phyloP scores from a whole-genome alignment of 2,113 vertebrate genomes.

The Myrmecobius fasciatus region DNA sequence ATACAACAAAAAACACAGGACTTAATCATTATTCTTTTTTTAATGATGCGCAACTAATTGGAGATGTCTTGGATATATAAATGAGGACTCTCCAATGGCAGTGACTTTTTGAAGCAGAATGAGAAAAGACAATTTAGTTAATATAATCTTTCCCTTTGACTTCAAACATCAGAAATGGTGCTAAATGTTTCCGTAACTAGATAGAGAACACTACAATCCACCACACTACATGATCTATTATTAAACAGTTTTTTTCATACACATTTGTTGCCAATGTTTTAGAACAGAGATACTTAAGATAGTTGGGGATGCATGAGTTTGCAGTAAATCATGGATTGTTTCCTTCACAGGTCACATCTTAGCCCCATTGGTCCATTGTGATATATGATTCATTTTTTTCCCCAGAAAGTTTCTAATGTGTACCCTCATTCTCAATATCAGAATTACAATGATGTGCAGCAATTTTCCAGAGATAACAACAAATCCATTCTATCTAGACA shows the following conservation, averaged over 20 bases:
- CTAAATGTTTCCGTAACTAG: background rate
- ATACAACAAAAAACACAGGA: background rate
- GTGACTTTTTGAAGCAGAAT: background rate
- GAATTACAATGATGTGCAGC: background rate
- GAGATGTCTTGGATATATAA: background rate
- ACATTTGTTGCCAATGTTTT: background rate
- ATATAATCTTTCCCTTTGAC: background rate
- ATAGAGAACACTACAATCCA: too few species aligned
- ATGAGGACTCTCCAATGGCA: background rate
- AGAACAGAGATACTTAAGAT: background rate
- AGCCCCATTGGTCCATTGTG: background rate
- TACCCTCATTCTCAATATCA: background rate
- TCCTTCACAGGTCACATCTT: background rate
- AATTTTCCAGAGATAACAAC: accelerated
- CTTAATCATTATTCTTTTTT: background rate
- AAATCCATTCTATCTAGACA: conserved; percentile 76
- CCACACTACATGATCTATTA: background rate
- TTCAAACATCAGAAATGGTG: background rate
- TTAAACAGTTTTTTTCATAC: background rate
- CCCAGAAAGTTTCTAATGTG: background rate
- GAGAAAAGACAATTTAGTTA: background rate
- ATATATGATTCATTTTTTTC: background rate
- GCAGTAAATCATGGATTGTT: background rate
- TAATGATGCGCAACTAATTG: background rate
- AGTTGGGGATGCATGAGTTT: background rate